A percentile compares a stretch with the other conserved stretches of the same genome.
Conservation (phyloP, 2,113 vertebrate genomes). For the Corydoras maculifer region DNA sequence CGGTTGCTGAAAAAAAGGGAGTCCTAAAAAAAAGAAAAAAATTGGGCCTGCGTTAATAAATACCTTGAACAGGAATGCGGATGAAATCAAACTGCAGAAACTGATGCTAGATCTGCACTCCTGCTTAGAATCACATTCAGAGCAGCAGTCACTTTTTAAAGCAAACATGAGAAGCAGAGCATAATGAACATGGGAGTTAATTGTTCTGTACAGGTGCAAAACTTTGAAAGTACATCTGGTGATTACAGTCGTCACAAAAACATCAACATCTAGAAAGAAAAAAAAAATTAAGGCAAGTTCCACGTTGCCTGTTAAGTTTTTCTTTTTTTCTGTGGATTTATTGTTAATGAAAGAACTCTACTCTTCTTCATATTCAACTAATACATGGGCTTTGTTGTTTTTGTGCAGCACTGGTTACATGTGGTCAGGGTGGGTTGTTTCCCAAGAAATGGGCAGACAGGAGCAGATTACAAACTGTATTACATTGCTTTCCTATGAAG, state of each 20-base stretch:
- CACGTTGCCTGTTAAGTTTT: slow-evolving; percentile 41
- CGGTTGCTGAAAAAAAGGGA: slow-evolving; percentile 21
- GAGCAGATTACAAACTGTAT: slow-evolving; percentile 38
- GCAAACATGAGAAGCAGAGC: slow-evolving; percentile 57
- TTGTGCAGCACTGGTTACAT: slow-evolving; percentile 30
- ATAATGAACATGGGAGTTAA: slow-evolving; percentile 63
- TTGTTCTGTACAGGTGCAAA: slow-evolving; percentile 63
- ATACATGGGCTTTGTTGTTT: slow-evolving; percentile 5
- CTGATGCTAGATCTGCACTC: slow-evolving; percentile 14
- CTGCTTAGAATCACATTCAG: background rate
- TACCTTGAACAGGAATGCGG: background rate
- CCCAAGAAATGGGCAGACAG: slow-evolving; percentile 32
- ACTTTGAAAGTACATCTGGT: slow-evolving; percentile 79
- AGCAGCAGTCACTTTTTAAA: slow-evolving; percentile 29
- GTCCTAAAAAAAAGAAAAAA: slow-evolving; percentile 23
- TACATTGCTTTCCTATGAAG: slow-evolving; percentile 60
- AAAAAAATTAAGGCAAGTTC: slow-evolving; percentile 53
- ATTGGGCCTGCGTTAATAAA: slow-evolving; percentile 17
- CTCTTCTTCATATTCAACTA: slow-evolving; percentile 5
- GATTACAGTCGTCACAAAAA: slow-evolving; percentile 70
- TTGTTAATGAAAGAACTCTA: slow-evolving; percentile 16
- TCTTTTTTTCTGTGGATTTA: slow-evolving; percentile 9
- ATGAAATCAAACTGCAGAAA: background rate
- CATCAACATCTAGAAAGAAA: slow-evolving; percentile 67
- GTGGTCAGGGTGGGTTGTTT: background rate